Conservation (phyloP, 2,113 vertebrate species). For the Cololabis saira region DNA sequence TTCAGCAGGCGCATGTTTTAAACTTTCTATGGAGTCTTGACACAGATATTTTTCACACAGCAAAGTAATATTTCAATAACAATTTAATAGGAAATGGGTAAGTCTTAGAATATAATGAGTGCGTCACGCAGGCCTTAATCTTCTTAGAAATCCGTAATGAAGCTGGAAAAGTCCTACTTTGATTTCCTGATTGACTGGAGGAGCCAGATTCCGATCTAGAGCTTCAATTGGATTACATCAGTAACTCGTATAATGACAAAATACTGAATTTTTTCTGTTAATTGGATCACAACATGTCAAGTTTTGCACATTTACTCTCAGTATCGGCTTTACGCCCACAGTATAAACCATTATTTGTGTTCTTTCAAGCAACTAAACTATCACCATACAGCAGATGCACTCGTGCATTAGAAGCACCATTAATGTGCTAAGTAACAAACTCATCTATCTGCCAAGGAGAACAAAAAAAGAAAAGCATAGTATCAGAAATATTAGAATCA, state of each 20-base stretch:
- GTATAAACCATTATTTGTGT: not conserved
- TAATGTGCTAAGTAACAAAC: not conserved
- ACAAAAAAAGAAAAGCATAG: not conserved
- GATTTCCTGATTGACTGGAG: slow-evolving; percentile 64
- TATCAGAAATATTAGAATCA: too few species aligned
- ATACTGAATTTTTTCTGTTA: slow-evolving; percentile 36
- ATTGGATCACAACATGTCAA: slow-evolving; percentile 60
- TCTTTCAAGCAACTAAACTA: slow-evolving; percentile 12
- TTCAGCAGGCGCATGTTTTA: slow-evolving; percentile 32
- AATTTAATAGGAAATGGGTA: slow-evolving; percentile 57
- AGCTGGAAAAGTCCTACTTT: slow-evolving; percentile 61
- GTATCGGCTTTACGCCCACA: slow-evolving; percentile 8
- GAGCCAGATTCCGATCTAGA: slow-evolving; percentile 65
- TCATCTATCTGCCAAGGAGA: too few species aligned
- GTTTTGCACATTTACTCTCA: slow-evolving; percentile 33
- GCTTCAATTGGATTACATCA: slow-evolving; percentile 70
- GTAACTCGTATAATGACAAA: slow-evolving; percentile 70
- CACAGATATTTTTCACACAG: slow-evolving; percentile 17
- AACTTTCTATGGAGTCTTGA: slow-evolving; percentile 43
- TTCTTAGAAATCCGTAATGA: slow-evolving; percentile 44
- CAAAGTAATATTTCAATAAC: slow-evolving; percentile 39
- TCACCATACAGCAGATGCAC: not conserved
- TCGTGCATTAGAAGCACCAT: not conserved
- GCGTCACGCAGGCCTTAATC: slow-evolving; percentile 22
- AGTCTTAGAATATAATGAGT: slow-evolving; percentile 63